Evolutionary conservation across 1,140 invertebrate species (phyloP).

Genomic region (Archivesica marissinica): DNA sequence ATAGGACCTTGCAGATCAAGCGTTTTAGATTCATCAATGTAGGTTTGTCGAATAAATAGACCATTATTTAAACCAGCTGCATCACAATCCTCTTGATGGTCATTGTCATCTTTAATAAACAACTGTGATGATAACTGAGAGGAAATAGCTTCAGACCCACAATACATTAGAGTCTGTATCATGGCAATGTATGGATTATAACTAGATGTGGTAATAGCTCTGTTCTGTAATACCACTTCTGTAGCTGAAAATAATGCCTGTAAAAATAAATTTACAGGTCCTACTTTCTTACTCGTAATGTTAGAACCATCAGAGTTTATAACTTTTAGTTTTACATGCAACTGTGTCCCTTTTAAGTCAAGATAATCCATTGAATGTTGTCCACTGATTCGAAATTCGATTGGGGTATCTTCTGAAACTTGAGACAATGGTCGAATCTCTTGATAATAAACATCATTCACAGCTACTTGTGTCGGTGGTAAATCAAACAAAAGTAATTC

Average conservation of each 20-base stretch:
- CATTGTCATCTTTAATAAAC: constrained; percentile 47
- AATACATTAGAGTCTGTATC: constrained; percentile 39
- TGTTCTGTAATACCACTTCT: constrained; percentile 46
- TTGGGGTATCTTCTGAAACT: constrained; percentile 44
- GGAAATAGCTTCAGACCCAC: constrained; percentile 24
- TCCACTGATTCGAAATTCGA: constrained; percentile 62
- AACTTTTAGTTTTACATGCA: constrained; percentile 62
- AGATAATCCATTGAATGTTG: constrained; percentile 68
- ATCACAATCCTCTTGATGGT: constrained; percentile 23
- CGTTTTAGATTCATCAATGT: constrained; percentile 14
- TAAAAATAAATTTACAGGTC: constrained; percentile 45
- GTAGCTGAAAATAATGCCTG: constrained; percentile 19
- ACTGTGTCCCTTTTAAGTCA: constrained; percentile 54
- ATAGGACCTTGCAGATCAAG: constrained; percentile 57
- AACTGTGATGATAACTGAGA: constrained; percentile 36
- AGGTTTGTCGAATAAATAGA: neutral
- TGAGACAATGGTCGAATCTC: constrained; percentile 63
- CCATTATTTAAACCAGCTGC: constrained; percentile 18
- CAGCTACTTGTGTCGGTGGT: constrained; percentile 59
- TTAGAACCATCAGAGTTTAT: constrained; percentile 36
- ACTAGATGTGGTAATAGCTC: constrained; percentile 27
- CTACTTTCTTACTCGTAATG: constrained; percentile 9
- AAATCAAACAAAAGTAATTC: constrained; percentile 59
- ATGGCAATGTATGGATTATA: constrained; percentile 43
- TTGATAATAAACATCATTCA: constrained; percentile 51